Percentiles rank a stretch among this genome's conserved stretches.
Evolutionary conservation across 2,797 vertebrate genomes (phyloP).

Genomic region (Semotilus atromaculatus): DNA sequence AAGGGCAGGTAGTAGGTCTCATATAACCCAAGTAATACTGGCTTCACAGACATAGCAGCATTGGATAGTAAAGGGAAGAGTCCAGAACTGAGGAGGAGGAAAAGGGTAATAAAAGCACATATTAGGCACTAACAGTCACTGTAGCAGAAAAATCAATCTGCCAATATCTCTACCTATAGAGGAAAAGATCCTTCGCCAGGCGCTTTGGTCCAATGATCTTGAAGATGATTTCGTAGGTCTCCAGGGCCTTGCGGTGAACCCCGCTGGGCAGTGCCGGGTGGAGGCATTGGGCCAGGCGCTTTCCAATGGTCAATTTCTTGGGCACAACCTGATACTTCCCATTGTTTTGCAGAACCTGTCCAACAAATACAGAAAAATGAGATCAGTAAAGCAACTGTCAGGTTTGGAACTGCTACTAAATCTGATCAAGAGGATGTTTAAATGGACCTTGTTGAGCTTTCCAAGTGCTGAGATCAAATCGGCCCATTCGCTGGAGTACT

Average conservation of each 20-base stretch:
- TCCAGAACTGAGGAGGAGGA: constrained; percentile 83
- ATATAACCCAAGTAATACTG: constrained; percentile 92
- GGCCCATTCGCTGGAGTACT: constrained; percentile 99
- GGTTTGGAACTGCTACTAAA: neutral
- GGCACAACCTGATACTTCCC: constrained; percentile 98
- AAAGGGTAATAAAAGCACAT: neutral
- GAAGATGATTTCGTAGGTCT: constrained; percentile 99
- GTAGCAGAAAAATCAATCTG: neutral
- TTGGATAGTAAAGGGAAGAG: constrained; percentile 98
- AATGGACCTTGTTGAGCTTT: constrained; percentile 95
- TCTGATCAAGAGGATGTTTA: neutral
- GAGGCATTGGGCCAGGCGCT: constrained; percentile 95
- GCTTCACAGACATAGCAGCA: constrained; percentile 99
- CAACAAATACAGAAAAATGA: neutral
- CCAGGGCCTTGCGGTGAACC: constrained; percentile 97
- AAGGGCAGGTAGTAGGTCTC: constrained; percentile 96
- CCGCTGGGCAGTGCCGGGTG: constrained; percentile 98
- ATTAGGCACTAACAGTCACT: constrained; percentile 11
- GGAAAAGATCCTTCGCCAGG: constrained; percentile 97
- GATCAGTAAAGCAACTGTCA: neutral
- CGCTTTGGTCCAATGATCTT: constrained; percentile 98
- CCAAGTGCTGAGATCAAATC: constrained; percentile 98
- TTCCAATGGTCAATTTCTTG: constrained; percentile 96
- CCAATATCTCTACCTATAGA: constrained; percentile 87
- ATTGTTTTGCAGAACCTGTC: constrained; percentile 95